These are phyloP conservation scores for Pardalotus punctatus DNA, from an alignment of 2,113 vertebrate species.

Conservation along the genomic window DNA sequence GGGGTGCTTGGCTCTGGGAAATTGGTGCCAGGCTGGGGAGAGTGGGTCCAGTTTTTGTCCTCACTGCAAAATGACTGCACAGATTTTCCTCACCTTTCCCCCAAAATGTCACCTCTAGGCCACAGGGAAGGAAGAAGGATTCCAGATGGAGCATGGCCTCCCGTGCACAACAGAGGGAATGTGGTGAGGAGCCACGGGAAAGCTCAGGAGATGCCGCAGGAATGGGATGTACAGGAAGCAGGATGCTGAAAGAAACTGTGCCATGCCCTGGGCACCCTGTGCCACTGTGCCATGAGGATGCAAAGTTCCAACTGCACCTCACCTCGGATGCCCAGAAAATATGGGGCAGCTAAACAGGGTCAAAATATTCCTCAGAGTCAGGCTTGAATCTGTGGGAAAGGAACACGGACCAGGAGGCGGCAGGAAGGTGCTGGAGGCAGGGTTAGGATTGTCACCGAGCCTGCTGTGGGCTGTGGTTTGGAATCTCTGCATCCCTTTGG, in stretches of 20 bases:
- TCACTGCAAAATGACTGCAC: neutral
- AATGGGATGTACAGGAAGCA: neutral
- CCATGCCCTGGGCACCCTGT: neutral
- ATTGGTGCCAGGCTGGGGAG: accelerated
- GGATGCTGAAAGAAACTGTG: neutral
- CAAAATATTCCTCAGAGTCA: neutral
- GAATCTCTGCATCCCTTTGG: neutral
- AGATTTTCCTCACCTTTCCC: neutral
- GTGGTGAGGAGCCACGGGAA: neutral
- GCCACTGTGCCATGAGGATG: accelerated
- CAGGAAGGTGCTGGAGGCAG: neutral
- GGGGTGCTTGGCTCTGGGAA: neutral
- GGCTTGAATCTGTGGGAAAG: neutral
- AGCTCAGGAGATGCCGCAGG: neutral
- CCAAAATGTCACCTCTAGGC: neutral
- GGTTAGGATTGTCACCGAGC: neutral
- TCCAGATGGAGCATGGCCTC: neutral
- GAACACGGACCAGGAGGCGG: accelerated
- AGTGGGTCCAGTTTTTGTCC: neutral
- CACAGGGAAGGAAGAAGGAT: neutral
- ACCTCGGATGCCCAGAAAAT: neutral
- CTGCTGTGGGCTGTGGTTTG: accelerated
- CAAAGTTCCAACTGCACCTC: neutral
- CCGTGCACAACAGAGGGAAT: accelerated
- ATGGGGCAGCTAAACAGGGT: neutral